Evolutionary conservation across 2,888 invertebrate species (phyloP).

Genomic region (Mellilla xanthometata): DNA sequence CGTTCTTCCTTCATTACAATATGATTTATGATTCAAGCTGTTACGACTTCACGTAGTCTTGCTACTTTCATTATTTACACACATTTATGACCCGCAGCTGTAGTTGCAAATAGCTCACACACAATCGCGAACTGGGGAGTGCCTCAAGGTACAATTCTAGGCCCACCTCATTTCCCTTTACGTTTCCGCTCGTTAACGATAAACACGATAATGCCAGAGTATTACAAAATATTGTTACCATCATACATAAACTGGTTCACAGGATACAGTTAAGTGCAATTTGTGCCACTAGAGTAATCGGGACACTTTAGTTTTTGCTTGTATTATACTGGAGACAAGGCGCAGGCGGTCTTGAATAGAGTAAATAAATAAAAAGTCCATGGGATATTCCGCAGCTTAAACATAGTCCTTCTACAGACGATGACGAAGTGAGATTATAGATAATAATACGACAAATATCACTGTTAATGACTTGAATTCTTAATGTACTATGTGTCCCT

Average conservation of each 20-base stretch:
- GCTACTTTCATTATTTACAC: slow-evolving; percentile 33
- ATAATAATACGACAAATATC: slow-evolving; percentile 42
- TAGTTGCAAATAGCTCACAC: slow-evolving; percentile 39
- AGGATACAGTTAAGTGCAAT: slow-evolving; percentile 65
- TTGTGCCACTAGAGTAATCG: slow-evolving; percentile 57
- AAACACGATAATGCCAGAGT: slow-evolving; percentile 63
- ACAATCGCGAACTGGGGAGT: slow-evolving; percentile 47
- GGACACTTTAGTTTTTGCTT: slow-evolving; percentile 39
- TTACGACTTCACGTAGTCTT: slow-evolving; percentile 32
- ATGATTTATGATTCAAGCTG: slow-evolving; percentile 29
- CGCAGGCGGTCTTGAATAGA: slow-evolving; percentile 29
- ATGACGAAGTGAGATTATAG: slow-evolving; percentile 43
- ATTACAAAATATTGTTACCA: slow-evolving; percentile 67
- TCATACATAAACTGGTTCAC: slow-evolving; percentile 58
- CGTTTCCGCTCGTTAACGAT: slow-evolving; percentile 69
- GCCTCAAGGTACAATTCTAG: slow-evolving; percentile 55
- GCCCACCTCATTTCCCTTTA: slow-evolving; percentile 55
- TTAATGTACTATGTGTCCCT: slow-evolving; percentile 37
- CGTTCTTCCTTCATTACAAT: slow-evolving; percentile 16
- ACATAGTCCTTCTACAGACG: slow-evolving; percentile 24
- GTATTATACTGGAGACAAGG: slow-evolving; percentile 32
- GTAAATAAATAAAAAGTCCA: slow-evolving; percentile 43
- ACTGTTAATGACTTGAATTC: slow-evolving; percentile 35
- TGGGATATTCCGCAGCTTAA: slow-evolving; percentile 50
- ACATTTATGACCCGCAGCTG: slow-evolving; percentile 36